Evolutionary conservation across 2,888 invertebrate genomes (phyloP).

Genomic region (Leptinotarsa tumamoca): DNA sequence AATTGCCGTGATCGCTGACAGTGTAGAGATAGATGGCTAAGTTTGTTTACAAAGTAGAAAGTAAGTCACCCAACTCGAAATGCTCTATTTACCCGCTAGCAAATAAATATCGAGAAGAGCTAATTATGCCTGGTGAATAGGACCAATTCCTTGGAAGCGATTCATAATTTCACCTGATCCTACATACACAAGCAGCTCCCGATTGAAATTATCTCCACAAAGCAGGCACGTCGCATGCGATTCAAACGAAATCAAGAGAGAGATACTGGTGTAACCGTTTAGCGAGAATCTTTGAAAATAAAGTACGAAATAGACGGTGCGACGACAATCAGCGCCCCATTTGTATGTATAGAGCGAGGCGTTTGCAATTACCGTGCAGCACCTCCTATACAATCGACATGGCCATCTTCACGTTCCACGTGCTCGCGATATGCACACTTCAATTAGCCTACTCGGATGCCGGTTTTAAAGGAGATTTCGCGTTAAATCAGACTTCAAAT

Average conservation of each 20-base stretch:
- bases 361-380: constrained; percentile 57
- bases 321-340: constrained; percentile 55
- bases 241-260: constrained; percentile 14
- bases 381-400: constrained; percentile 41
- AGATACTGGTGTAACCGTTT: constrained; percentile 35
- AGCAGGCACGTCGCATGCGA: background rate
- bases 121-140: background rate
- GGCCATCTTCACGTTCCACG: constrained; percentile 55
- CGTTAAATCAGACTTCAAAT: constrained; percentile 59
- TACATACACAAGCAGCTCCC: background rate
- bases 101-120: background rate
- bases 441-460: constrained; percentile 59
- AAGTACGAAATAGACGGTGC: constrained; percentile 37
- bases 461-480: constrained; percentile 57
- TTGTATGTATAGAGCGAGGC: constrained; percentile 61
- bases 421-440: constrained; percentile 57
- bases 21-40: too few relatives aligned
- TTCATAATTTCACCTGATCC: background rate
- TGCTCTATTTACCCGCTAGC: background rate
- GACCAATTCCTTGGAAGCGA: background rate
- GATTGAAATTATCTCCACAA: constrained; percentile 10
- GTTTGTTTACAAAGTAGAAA: too few relatives aligned
- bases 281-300: constrained; percentile 45
- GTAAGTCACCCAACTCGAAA: too few relatives aligned
- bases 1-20: too few relatives aligned